A percentile compares a stretch with the other conserved stretches of the same genome.
phyloP scores from a whole-genome alignment of 1,140 invertebrate genomes.

The Heliconius congener region DNA sequence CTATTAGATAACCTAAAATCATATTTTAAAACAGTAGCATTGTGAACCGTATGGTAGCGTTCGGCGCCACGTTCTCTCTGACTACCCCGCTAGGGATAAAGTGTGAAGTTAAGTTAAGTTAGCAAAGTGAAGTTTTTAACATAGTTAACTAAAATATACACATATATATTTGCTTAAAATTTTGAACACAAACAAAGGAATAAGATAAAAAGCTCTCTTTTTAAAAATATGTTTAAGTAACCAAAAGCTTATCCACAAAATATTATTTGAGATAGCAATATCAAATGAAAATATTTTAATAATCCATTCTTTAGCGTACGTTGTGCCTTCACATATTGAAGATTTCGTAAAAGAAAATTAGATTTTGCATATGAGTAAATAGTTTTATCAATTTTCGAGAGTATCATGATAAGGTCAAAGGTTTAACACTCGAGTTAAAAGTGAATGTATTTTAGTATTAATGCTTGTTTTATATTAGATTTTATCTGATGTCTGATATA shows the following conservation, averaged over 20 bases:
- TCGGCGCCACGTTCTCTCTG: too few relatives aligned
- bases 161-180: background rate
- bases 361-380: background rate
- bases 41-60: too few relatives aligned
- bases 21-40: too few relatives aligned
- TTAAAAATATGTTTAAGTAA: background rate
- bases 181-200: background rate
- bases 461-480: background rate
- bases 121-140: too few relatives aligned
- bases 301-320: background rate
- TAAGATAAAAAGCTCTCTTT: background rate
- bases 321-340: background rate
- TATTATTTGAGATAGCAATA: background rate
- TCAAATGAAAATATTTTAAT: background rate
- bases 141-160: too few relatives aligned
- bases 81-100: too few relatives aligned
- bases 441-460: background rate
- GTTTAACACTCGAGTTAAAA: background rate
- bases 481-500: background rate
- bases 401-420: background rate
- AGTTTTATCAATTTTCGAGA: background rate
- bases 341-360: background rate
- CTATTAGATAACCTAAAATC: too few relatives aligned
- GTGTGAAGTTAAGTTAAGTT: too few relatives aligned
- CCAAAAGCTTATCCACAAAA: background rate